phyloP scores from a whole-genome alignment of 2,797 vertebrate genomes.

The Lindbergichthys nudifrons region DNA sequence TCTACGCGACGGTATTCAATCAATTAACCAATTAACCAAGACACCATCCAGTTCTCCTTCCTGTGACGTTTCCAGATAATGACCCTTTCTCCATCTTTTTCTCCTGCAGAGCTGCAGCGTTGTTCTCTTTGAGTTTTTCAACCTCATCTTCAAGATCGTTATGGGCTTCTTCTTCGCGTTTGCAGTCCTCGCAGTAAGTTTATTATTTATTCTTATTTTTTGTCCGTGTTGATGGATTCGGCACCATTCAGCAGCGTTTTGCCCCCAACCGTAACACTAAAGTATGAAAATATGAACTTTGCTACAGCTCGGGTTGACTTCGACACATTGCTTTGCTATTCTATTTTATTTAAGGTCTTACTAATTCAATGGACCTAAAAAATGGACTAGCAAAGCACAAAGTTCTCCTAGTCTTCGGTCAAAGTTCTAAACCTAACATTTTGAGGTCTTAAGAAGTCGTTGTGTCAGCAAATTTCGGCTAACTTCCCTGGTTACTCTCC shows the following conservation, averaged over 20 bases:
- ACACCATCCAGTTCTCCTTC: neutral
- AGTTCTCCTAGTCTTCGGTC: too few relatives aligned
- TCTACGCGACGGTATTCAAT: conserved; percentile 46
- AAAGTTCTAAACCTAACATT: too few relatives aligned
- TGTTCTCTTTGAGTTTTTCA: accelerated
- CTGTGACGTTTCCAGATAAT: neutral
- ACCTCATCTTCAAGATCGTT: accelerated
- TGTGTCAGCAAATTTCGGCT: neutral
- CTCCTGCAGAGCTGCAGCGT: conserved; percentile 41
- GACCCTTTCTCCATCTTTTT: neutral
- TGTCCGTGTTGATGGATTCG: too few relatives aligned
- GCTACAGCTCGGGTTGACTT: neutral
- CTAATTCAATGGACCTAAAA: too few relatives aligned
- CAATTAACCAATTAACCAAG: neutral
- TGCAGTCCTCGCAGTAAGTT: conserved; percentile 64
- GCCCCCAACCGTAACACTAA: neutral
- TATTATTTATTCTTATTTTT: neutral
- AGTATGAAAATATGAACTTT: neutral
- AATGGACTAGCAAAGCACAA: too few relatives aligned
- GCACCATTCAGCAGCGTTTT: neutral
- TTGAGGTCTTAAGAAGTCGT: neutral
- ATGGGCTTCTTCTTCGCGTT: conserved; percentile 64
- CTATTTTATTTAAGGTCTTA: too few relatives aligned
- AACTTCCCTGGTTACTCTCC: neutral
- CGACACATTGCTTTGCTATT: neutral